phyloP scores from a whole-genome alignment of 2,113 vertebrate genomes.

The Eonycteris spelaea region DNA sequence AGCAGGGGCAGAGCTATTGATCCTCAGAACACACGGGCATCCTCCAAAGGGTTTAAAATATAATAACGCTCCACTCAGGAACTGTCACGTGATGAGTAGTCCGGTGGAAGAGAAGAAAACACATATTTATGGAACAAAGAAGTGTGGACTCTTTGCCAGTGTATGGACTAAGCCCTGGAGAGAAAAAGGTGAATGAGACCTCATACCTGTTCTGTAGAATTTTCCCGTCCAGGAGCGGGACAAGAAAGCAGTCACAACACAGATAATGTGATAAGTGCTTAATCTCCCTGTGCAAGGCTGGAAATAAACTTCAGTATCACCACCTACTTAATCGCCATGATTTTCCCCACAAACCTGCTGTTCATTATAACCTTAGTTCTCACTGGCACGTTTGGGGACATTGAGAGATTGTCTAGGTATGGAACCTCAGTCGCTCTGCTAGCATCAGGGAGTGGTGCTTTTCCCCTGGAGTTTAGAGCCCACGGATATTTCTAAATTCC shows the following conservation, averaged over 20 bases:
- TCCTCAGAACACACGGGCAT: neutral
- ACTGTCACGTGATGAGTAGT: neutral
- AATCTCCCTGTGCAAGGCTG: neutral
- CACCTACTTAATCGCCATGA: neutral
- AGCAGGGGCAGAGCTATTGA: neutral
- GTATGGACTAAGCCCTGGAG: neutral
- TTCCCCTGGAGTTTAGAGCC: neutral
- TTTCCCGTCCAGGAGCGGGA: neutral
- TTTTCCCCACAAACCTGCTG: neutral
- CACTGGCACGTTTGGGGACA: neutral
- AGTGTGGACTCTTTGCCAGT: no score
- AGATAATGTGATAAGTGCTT: accelerated
- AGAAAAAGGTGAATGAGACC: neutral
- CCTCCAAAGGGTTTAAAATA: neutral
- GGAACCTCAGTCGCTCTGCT: accelerated
- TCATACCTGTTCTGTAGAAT: neutral
- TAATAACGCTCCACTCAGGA: neutral
- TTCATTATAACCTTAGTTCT: neutral
- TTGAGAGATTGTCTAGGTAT: neutral
- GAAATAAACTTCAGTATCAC: neutral
- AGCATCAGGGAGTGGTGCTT: neutral
- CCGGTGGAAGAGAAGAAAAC: neutral
- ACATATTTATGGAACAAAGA: neutral
- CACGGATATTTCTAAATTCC: neutral
- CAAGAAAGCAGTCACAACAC: neutral